Evolutionary conservation across 2,888 invertebrate genomes (phyloP), one percentile per base, ranked within the genome.

Genomic region (Synergus umbraculus): DNA sequence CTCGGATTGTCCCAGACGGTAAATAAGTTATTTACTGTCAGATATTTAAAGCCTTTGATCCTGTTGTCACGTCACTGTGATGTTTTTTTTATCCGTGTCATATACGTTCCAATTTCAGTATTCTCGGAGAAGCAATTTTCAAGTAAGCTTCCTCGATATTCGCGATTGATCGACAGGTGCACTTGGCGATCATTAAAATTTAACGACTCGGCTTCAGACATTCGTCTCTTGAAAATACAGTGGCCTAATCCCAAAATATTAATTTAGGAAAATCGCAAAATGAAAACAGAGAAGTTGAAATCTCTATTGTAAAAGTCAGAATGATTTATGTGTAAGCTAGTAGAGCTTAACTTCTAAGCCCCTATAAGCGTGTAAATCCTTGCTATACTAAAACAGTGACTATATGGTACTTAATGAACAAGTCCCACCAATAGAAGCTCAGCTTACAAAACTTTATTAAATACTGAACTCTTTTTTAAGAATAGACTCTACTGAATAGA

Each of bases 1-100:
- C 13, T 44, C 15, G 44, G 13, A 44, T 69, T 46, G 15, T 69
- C 46, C 22, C 8, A 5, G 22, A 15, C 46, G 9, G 12, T 69
- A 46, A 29, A 15, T 29, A 8, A 46, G 46, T 15, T 46, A 46
- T 18, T 44, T 22, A 13, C 22, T 13, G 46, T 22, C 46, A 69
- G 67, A 29, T 69, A 69, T 69, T 69, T 46, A 46, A 29, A 46
- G 44, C 44, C 15, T 46, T 69, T 69, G 13, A 15, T 44, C 67
- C 44, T 67, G 22, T 22, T 18, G 13, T 15, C 67, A 8, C 46
- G 15, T 69, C 69, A 49, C 29, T 49, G 9, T 49, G 49, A 69
- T 29, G 29, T 69, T 69, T 69, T 69, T 15, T 49, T 15, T 69
- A 69, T 49, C 49, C 69, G 46, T 46, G 22, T 49, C 69, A 69